Evolutionary conservation across 2,888 invertebrate species (phyloP).

Genomic region (Trichogramma evanescens): DNA sequence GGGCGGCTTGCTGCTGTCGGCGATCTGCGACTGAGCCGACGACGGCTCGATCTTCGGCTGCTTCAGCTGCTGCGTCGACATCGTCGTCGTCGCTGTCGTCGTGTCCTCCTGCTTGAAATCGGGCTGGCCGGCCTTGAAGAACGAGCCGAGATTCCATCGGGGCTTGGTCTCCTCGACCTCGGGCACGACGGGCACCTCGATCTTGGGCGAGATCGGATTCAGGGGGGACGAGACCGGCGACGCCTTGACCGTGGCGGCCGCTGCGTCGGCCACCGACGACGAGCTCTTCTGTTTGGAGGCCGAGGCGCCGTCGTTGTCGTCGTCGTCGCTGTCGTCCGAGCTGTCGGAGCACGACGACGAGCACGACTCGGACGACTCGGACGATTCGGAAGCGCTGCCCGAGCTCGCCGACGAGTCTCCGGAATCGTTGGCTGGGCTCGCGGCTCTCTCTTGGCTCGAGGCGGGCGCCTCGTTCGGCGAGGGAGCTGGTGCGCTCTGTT

Average conservation of each 20-base stretch:
- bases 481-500: constrained; percentile 8
- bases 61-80: constrained; percentile 33
- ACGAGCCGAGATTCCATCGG: constrained; percentile 45
- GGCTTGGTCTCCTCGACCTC: constrained; percentile 49
- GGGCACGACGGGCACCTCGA: constrained; percentile 43
- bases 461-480: constrained; percentile 12
- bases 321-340: constrained; percentile 52
- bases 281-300: constrained; percentile 24
- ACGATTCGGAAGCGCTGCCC: constrained; percentile 55
- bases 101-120: constrained; percentile 27
- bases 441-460: constrained; percentile 32
- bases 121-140: constrained; percentile 37
- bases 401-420: constrained; percentile 40
- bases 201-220: constrained; percentile 12
- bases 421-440: constrained; percentile 36
- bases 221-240: constrained; percentile 22
- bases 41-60: constrained; percentile 25
- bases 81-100: constrained; percentile 32
- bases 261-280: constrained; percentile 21
- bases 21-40: constrained; percentile 31
- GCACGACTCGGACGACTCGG: constrained; percentile 59
- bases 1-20: constrained; percentile 14
- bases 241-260: constrained; percentile 24
- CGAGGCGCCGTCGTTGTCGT: constrained; percentile 7
- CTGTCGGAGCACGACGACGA: constrained; percentile 58